Evolutionary conservation across 2,113 vertebrate species (phyloP), one percentile per base, ranked within the genome.

Genomic region (Zingel zingel): DNA sequence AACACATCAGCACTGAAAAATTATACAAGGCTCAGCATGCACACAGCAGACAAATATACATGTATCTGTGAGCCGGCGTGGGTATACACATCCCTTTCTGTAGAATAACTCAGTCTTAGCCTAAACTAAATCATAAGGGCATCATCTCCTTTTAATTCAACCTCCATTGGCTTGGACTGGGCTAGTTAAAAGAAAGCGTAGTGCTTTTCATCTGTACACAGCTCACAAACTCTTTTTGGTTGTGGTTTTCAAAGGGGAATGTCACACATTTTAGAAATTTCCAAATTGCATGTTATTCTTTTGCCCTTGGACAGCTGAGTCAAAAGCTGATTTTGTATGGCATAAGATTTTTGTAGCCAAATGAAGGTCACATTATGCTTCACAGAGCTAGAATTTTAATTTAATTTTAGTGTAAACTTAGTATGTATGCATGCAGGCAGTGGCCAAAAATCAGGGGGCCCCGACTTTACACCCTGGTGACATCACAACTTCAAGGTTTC

Each of bases 181-280:
- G 51, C 71, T 58, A 74, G 65, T 90, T 92, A 81, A 84, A 88
- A 90, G 54, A 53, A 66, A 61, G 65, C 27, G 12, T 5, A 18
- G 27, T 36, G 48, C 70, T 77, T 86, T 85, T 88, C 70, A 86
- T 67, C 68, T 48, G 27, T n/a, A 77, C 39, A 54, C 48, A 36
- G 64, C 72, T 48, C 85, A 78, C 59, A 91, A 93, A 90, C 59
- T 75, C 3, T 87, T 87, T 91, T 91, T 87, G 85, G 50, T 87
- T 2, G 19, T 58, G 74, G 63, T 78, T 90, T 88, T 90, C 84
- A 75, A 87, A 83, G 71, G 33, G 47, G 68, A 77, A 82, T 33
- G 25, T 59, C 64, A 79, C 53, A 56, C 27, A 58, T 78, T 89
- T 79, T 21, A 61, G 33, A 72, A 56, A 79, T 79, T 75, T 72